Evolutionary conservation across 2,888 invertebrate species (phyloP).

Genomic region (Scaptomyza tumidula): DNA sequence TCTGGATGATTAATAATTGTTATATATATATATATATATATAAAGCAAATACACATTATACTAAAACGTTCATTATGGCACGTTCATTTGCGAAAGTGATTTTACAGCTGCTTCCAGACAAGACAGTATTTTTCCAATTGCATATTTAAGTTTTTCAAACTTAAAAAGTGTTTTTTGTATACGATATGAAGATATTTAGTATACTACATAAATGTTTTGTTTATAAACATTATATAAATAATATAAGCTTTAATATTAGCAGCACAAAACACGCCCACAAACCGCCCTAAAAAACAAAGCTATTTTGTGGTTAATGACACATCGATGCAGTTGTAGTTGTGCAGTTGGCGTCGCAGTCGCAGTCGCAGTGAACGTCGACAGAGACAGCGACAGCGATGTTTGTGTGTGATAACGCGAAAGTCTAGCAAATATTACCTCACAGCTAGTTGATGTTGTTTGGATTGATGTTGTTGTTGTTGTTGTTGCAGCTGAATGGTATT

Average conservation of each 20-base stretch:
- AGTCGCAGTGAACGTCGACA: constrained; percentile 12
- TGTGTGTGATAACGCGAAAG: constrained; percentile 40
- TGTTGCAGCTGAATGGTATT: constrained; percentile 18
- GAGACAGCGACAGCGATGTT: background rate
- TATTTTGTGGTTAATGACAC: constrained; percentile 37
- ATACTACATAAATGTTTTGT: background rate
- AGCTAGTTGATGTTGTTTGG: constrained; percentile 2
- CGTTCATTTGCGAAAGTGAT: background rate
- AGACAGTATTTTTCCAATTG: no score
- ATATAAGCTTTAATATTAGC: background rate
- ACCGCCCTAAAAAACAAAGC: background rate
- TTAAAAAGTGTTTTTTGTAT: background rate
- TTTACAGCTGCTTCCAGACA: background rate
- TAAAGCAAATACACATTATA: background rate
- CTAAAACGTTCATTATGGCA: background rate
- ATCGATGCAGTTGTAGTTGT: constrained; percentile 14
- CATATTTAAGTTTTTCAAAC: background rate
- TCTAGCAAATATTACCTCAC: constrained; percentile 47
- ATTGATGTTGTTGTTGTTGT: constrained; percentile 11
- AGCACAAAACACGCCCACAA: background rate
- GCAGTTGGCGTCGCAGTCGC: constrained; percentile 12
- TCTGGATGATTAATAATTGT: background rate
- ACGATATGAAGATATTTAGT: background rate
- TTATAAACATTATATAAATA: background rate
- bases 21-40: background rate